phyloP scores from a whole-genome alignment of 2,113 vertebrate species.

The Motacilla tschutschensis region DNA sequence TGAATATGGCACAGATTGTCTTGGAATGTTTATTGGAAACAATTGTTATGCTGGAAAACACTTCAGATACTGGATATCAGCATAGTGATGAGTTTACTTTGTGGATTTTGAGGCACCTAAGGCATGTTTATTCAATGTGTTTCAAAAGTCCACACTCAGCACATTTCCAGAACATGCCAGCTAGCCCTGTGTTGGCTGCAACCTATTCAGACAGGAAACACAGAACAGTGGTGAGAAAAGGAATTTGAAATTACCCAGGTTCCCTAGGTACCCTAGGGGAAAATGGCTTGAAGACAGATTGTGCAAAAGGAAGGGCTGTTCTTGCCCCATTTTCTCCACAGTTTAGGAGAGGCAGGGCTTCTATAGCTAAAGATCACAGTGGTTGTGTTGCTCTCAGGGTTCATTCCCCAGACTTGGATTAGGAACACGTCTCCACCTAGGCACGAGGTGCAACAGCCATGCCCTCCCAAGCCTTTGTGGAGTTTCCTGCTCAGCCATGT shows the following conservation, averaged over 20 bases:
- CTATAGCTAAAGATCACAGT: neutral
- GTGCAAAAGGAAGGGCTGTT: neutral
- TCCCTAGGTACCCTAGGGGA: neutral
- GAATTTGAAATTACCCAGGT: neutral
- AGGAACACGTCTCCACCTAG: neutral
- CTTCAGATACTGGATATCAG: neutral
- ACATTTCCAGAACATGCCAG: neutral
- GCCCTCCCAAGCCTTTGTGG: neutral
- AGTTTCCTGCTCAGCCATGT: neutral
- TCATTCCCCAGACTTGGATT: neutral
- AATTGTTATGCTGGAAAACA: neutral
- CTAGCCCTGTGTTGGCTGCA: neutral
- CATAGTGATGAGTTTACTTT: neutral
- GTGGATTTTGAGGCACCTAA: neutral
- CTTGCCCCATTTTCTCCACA: neutral
- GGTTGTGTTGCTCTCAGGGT: neutral
- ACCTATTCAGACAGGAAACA: neutral
- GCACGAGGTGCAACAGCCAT: neutral
- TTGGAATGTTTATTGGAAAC: neutral
- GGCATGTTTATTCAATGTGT: neutral
- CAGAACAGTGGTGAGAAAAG: neutral
- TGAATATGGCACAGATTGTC: neutral
- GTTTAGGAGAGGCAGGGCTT: neutral
- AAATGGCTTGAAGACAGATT: neutral
- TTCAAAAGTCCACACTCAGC: neutral